phyloP scores from a whole-genome alignment of 2,888 invertebrate genomes.

The Aethes cnicana region DNA sequence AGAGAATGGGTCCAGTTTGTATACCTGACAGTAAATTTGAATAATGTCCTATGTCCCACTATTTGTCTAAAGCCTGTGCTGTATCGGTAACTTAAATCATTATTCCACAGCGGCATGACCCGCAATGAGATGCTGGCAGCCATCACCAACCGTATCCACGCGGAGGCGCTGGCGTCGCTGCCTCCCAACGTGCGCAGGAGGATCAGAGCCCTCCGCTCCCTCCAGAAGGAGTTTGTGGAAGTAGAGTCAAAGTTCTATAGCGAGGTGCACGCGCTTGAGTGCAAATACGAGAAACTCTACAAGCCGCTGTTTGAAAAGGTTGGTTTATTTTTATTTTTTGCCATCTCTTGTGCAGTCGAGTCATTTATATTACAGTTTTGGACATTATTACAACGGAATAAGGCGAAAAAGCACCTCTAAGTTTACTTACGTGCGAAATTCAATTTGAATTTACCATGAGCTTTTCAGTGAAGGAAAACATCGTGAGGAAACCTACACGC shows the following conservation, averaged over 20 bases:
- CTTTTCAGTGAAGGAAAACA: no score
- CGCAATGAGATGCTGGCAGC: constrained; percentile 83
- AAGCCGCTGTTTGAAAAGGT: constrained; percentile 91
- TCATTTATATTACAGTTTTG: no score
- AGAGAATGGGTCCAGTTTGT: no score
- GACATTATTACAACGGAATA: no score
- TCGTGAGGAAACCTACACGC: no score
- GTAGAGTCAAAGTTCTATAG: constrained; percentile 96
- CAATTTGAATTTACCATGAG: no score
- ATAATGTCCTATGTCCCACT: no score
- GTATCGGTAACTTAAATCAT: no score
- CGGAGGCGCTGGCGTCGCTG: constrained; percentile 83
- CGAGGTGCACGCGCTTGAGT: constrained; percentile 96
- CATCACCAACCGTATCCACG: constrained; percentile 81
- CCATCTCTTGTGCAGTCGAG: background rate
- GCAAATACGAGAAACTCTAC: constrained; percentile 92
- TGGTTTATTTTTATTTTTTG: background rate
- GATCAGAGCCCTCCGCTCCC: constrained; percentile 91
- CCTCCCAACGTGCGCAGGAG: constrained; percentile 90
- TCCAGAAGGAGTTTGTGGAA: constrained; percentile 92
- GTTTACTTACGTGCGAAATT: no score
- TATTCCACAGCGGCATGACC: constrained; percentile 62
- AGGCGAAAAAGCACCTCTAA: no score
- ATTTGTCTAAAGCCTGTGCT: no score
- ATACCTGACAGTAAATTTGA: no score